These are phyloP conservation scores for Galleria mellonella DNA, from an alignment of 1,140 invertebrate species.

Conservation along the genomic window DNA sequence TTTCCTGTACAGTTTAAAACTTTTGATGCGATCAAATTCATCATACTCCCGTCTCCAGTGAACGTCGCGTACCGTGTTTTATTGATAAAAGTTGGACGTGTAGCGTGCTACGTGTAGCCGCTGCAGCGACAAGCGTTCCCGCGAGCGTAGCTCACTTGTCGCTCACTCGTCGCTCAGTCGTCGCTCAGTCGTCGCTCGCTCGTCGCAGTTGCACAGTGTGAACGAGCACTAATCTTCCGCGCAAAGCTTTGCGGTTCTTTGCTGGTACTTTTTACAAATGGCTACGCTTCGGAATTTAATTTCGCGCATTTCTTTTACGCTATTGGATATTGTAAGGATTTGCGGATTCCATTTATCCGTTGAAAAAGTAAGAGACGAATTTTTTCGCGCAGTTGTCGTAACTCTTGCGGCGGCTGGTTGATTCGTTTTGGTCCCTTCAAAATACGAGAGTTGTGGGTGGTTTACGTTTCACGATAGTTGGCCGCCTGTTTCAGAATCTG, in stretches of 20 bases:
- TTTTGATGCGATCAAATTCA: no score
- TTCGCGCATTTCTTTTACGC: constrained; percentile 56
- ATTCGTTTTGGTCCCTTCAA: background rate
- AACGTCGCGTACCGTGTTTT: no score
- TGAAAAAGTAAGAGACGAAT: constrained; percentile 14
- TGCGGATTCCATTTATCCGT: constrained; percentile 38
- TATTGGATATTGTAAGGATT: constrained; percentile 58
- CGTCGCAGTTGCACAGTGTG: constrained; percentile 4
- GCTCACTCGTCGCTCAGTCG: background rate
- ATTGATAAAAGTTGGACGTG: no score
- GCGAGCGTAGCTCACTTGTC: no score
- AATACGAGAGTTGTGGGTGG: background rate
- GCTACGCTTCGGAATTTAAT: constrained; percentile 57
- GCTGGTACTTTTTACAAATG: constrained; percentile 39
- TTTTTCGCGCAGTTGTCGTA: constrained; percentile 16
- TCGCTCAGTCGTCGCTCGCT: constrained; percentile 3
- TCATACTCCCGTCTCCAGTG: no score
- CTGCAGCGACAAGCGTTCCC: no score
- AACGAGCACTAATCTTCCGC: constrained; percentile 9
- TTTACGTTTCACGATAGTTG: background rate
- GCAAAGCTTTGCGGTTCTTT: constrained; percentile 1
- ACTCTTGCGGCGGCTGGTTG: background rate
- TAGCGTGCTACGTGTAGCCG: no score
- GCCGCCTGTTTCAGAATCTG: constrained; percentile 16
- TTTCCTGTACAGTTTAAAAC: no score